phyloP scores from a whole-genome alignment of 1,140 invertebrate genomes.

The Nephotettix cincticeps region DNA sequence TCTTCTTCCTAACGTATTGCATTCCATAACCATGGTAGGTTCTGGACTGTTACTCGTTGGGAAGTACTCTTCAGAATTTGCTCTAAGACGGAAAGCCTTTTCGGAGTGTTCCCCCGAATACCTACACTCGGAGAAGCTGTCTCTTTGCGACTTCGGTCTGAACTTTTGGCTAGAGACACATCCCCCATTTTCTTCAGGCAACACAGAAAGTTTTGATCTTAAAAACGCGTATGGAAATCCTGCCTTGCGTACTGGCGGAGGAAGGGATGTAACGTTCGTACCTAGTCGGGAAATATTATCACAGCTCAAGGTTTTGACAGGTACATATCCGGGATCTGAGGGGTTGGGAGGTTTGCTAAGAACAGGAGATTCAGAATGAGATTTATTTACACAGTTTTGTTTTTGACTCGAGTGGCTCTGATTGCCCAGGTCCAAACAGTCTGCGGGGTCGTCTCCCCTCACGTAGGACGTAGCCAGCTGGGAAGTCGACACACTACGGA shows the following conservation, averaged over 20 bases:
- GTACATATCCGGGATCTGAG: conserved; percentile 48
- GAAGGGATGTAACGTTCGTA: conserved; percentile 39
- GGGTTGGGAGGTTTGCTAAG: conserved; percentile 43
- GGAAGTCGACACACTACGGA: conserved; percentile 73
- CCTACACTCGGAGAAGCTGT: conserved; percentile 35
- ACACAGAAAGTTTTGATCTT: conserved; percentile 68
- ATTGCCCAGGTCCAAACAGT: conserved; percentile 64
- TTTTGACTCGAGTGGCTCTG: not conserved
- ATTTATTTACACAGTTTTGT: not conserved
- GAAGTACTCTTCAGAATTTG: conserved; percentile 52
- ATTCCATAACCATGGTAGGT: conserved; percentile 42
- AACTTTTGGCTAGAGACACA: conserved; percentile 54
- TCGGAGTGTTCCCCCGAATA: conserved; percentile 7
- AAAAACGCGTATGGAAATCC: conserved; percentile 78
- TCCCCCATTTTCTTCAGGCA: conserved; percentile 67
- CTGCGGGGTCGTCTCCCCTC: conserved; percentile 74
- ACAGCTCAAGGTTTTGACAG: conserved; percentile 61
- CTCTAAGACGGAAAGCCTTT: conserved; percentile 49
- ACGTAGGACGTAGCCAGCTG: conserved; percentile 69
- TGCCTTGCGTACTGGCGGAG: conserved; percentile 49
- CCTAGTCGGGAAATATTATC: conserved; percentile 59
- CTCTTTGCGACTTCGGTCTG: conserved; percentile 37
- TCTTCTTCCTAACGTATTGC: conserved; percentile 48
- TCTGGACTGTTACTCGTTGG: conserved; percentile 45
- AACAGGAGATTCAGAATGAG: conserved; percentile 8